A percentile compares a stretch with the other conserved stretches of the same genome.
Conservation (phyloP, 2,113 vertebrate genomes). For the Hirundichthys speculiger region DNA sequence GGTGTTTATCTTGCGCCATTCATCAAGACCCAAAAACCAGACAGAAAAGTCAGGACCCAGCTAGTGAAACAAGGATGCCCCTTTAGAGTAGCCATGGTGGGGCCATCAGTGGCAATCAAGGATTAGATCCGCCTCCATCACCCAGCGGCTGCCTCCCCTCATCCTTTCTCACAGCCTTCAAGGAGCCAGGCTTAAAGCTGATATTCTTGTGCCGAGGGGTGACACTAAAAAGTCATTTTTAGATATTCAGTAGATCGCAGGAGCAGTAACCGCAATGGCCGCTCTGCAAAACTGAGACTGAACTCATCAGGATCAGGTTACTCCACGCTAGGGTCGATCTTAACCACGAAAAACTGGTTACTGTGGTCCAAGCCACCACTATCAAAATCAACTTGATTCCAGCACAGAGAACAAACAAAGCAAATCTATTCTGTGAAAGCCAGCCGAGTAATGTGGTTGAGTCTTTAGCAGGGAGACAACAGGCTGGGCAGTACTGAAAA, state of each 20-base stretch:
- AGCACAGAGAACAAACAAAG: conserved; percentile 39
- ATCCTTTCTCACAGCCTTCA: conserved; percentile 59
- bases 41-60: conserved; percentile 35
- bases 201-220: conserved; percentile 36
- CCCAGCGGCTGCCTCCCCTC: conserved; percentile 39
- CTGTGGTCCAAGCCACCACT: conserved; percentile 47
- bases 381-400: conserved; percentile 56
- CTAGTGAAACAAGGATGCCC: conserved; percentile 38
- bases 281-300: neutral
- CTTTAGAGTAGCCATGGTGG: conserved; percentile 3
- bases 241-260: conserved; percentile 23
- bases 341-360: conserved; percentile 37
- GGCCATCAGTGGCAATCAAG: conserved; percentile 24
- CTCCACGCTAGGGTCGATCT: conserved; percentile 24
- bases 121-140: conserved; percentile 41
- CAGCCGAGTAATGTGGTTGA: conserved; percentile 67
- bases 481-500: too few relatives aligned
- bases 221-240: conserved; percentile 26
- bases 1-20: conserved; percentile 79
- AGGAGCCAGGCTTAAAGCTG: conserved; percentile 42
- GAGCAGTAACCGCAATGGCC: conserved; percentile 29
- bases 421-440: conserved; percentile 44
- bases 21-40: conserved; percentile 62
- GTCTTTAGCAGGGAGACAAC: conserved; percentile 59
- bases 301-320: conserved; percentile 47